Conservation (phyloP, 2,113 vertebrate genomes). For the Ochotona curzoniae region DNA sequence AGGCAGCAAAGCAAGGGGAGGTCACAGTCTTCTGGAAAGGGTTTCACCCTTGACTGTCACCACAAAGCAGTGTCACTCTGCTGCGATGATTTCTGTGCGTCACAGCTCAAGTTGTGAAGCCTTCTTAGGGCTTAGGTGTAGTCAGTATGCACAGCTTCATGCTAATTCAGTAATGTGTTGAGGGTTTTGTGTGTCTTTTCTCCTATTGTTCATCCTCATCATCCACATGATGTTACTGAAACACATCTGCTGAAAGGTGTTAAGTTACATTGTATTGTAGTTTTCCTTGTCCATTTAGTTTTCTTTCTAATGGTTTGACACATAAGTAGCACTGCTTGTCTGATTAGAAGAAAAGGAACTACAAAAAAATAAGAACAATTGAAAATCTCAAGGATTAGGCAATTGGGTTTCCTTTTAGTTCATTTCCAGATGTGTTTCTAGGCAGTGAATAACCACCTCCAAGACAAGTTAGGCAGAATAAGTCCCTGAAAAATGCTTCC, state of each 20-base stretch:
- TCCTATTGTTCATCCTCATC: background rate
- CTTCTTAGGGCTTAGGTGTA: background rate
- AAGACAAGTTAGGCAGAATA: conserved; percentile 34
- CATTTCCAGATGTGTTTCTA: conserved; percentile 43
- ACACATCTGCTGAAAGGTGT: background rate
- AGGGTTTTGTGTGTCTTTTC: background rate
- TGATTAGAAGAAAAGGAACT: conserved; percentile 12
- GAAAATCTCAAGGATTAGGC: background rate
- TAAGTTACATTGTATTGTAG: background rate
- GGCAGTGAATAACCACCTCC: conserved; percentile 3
- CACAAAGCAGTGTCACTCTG: background rate
- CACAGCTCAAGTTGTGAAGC: background rate
- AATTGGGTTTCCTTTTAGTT: conserved; percentile 41
- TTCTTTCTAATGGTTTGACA: conserved; percentile 40
- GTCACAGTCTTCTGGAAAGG: background rate
- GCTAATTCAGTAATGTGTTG: background rate
- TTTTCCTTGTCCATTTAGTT: background rate
- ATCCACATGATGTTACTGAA: background rate
- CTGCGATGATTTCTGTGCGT: conserved; percentile 2
- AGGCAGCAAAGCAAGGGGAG: background rate
- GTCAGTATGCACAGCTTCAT: background rate
- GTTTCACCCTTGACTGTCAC: background rate
- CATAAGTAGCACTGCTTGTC: background rate
- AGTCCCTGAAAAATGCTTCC: background rate
- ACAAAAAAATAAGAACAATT: background rate